Evolutionary conservation across 1,140 invertebrate genomes (phyloP).

Genomic region (Cyphomyrmex costatus): DNA sequence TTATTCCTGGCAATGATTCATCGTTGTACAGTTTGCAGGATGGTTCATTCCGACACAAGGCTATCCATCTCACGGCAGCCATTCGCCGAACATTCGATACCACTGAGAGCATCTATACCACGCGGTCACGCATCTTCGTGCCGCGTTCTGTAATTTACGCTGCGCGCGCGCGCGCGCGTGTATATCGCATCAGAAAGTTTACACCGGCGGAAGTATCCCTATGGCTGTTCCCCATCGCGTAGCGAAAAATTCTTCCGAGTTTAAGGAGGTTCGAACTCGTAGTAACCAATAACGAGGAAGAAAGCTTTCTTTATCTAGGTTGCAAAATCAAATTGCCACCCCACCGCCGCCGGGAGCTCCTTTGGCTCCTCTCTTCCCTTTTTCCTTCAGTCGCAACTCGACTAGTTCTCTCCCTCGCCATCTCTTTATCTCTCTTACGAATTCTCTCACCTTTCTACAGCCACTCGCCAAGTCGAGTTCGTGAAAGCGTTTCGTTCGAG

Average conservation of each 20-base stretch:
- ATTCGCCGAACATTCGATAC: slow-evolving; percentile 49
- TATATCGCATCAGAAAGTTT: slow-evolving; percentile 66
- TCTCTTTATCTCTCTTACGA: slow-evolving; percentile 6
- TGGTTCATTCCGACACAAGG: slow-evolving; percentile 41
- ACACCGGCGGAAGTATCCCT: slow-evolving; percentile 46
- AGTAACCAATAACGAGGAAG: slow-evolving; percentile 75
- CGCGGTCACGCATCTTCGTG: slow-evolving; percentile 42
- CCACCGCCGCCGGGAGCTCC: slow-evolving; percentile 16
- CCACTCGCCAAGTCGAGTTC: slow-evolving; percentile 52
- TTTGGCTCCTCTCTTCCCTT: not conserved
- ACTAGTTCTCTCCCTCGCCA: not conserved
- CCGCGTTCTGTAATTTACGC: slow-evolving; percentile 46
- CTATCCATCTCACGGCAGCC: slow-evolving; percentile 51
- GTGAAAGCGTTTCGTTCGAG: slow-evolving; percentile 70
- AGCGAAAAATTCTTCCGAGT: slow-evolving; percentile 63
- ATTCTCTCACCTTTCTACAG: slow-evolving; percentile 57
- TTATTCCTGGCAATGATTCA: slow-evolving; percentile 35
- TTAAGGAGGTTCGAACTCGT: slow-evolving; percentile 50
- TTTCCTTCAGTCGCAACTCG: not conserved
- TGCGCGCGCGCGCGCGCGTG: not conserved
- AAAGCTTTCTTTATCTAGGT: slow-evolving; percentile 76
- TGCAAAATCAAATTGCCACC: slow-evolving; percentile 75
- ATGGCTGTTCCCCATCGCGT: slow-evolving; percentile 45
- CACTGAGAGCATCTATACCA: slow-evolving; percentile 50
- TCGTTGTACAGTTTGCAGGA: slow-evolving; percentile 14